Evolutionary conservation across 2,113 vertebrate genomes (phyloP).

Genomic region (Amphiprion percula): DNA sequence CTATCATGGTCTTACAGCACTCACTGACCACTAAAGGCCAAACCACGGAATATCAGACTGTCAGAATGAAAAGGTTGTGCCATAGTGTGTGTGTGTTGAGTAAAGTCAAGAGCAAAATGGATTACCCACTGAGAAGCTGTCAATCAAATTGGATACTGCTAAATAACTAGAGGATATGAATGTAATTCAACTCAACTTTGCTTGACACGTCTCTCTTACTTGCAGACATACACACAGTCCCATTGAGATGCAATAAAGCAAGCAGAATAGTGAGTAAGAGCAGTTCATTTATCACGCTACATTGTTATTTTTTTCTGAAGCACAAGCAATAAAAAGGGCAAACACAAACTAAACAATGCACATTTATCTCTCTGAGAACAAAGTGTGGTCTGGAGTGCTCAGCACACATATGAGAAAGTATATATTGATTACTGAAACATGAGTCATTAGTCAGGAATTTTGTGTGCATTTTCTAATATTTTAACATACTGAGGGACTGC

Average conservation of each 20-base stretch:
- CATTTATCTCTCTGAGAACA: neutral
- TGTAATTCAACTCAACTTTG: conserved; percentile 24
- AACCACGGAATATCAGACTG: conserved; percentile 33
- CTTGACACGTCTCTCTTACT: neutral
- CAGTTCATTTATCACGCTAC: too few relatives aligned
- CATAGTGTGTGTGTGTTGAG: conserved; percentile 13
- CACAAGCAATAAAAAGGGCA: conserved; percentile 3
- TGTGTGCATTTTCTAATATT: neutral
- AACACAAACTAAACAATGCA: neutral
- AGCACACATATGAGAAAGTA: neutral
- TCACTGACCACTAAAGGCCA: conserved; percentile 56
- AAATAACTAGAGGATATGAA: conserved; percentile 29
- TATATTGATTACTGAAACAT: conserved; percentile 2
- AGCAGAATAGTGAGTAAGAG: too few relatives aligned
- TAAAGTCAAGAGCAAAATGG: conserved; percentile 58
- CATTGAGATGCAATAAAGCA: neutral
- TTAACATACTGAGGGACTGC: neutral
- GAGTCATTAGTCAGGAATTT: neutral
- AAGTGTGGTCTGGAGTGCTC: neutral
- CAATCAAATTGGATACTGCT: conserved; percentile 36
- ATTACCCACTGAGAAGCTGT: conserved; percentile 38
- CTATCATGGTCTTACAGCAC: conserved; percentile 43
- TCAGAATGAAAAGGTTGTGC: conserved; percentile 63
- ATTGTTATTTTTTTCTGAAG: too few relatives aligned
- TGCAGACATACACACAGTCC: neutral